Base-by-base conservation (phyloP, 2,113 vertebrate genomes). In the Chaenocephalus aceratus region DNA sequence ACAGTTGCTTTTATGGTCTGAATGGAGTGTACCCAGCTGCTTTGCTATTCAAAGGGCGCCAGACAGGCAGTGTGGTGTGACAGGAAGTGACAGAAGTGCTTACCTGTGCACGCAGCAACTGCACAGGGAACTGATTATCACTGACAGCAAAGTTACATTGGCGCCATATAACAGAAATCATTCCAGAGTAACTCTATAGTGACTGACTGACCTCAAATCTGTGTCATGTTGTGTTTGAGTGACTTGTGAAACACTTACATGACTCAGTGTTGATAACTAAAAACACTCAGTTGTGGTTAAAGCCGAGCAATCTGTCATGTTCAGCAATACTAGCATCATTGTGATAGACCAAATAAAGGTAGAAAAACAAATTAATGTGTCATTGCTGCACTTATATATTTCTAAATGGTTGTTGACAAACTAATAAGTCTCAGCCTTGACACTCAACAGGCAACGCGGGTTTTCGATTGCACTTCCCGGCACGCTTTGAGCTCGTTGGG, bases 381-480 rank as follows among this genome's bases (percentile, higher is more conserved):
- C 66, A 75, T 53, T 74, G 76, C 71, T 85, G 18, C 58, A 10
- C 18, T 64, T 46, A 56, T 46, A 56, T 21, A 49, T 63, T 56
- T 53, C 62, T 46, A 76, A 52, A 18, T 44, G 48, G 78, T 68
- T 80, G 60, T 57, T 58, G 72, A 52, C 62, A 57, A 77, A 82
- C 77, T 85, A 79, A 68, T 74, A 79, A 87, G 57, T 68, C 49
- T 81, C 56, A 15, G 54, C 78, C 67, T 85, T 80, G 65, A 78
- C 72, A 60, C 69, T 83, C 72, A 69, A 67, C 90, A 96, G 95
- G 95, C 86, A 95, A 94, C 85, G 94, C 95, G 89, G 95, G 90
- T 74, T 92, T 94, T 88, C 94, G 92, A 87, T 93, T 91, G 91
- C 93, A 90, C 91, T 94, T 93, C 70, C 88, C 94, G 10, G 91